Conservation (phyloP, 2,113 vertebrate genomes). For the Hippoglossus stenolepis region DNA sequence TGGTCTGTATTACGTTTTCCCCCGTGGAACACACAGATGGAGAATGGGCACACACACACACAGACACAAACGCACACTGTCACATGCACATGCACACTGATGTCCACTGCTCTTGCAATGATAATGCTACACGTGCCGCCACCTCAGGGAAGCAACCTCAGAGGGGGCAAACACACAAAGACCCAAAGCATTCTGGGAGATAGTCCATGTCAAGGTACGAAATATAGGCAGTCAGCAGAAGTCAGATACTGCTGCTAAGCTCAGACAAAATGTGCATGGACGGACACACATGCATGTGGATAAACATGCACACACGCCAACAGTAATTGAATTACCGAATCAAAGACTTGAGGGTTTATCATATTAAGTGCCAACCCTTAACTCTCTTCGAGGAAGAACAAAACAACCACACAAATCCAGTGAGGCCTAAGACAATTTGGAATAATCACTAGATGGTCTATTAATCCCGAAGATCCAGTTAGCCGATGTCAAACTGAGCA, state of each 20-base stretch:
- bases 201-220: conserved; percentile 1
- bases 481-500: conserved; percentile 46
- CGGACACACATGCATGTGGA: conserved; percentile 15
- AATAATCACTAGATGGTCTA: conserved; percentile 58
- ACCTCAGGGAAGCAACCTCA: conserved; percentile 55
- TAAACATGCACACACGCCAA: conserved; percentile 26
- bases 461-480: conserved; percentile 73
- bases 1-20: conserved; percentile 62
- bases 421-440: conserved; percentile 65
- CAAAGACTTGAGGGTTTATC: conserved; percentile 66
- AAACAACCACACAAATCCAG: conserved; percentile 67
- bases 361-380: conserved; percentile 55
- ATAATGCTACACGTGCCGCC: conserved; percentile 55
- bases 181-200: conserved; percentile 45
- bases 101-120: conserved; percentile 51
- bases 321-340: conserved; percentile 66
- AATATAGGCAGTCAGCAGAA: conserved; percentile 18
- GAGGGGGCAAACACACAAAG: conserved; percentile 18
- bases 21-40: conserved; percentile 68
- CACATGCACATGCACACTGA: conserved; percentile 21
- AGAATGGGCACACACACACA: conserved; percentile 43
- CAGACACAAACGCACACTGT: conserved; percentile 16
- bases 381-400: conserved; percentile 46
- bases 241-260: conserved; percentile 5
- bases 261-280: conserved; percentile 2